Base-by-base conservation (phyloP, 1,140 invertebrate species). In the Ctenoplectra terminalis region DNA sequence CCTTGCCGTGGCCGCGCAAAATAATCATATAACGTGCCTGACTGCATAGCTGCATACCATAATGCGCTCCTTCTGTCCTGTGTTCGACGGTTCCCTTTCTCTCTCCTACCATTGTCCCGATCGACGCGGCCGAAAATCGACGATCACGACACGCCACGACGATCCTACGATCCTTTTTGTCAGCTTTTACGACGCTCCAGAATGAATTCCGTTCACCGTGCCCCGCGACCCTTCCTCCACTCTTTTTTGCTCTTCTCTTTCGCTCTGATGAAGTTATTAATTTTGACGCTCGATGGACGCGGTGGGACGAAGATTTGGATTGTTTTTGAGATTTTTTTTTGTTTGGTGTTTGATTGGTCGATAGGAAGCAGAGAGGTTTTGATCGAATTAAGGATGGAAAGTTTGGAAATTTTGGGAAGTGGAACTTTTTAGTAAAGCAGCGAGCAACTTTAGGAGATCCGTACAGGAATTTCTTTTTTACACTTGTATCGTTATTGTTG, bases 11-110 rank as follows among this genome's bases (percentile, higher is more conserved):
- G 85, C 61, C 82, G 80, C 83, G 88, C 86, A 79, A 91, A 92
- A 91, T 92, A 91, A 92, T 92, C 90, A 90, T 88, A 90, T 81
- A 89, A 86, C 87, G 87, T 88, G 87, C 87, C 81, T 69, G 87
- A 83, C 89, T 87, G 89, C 90, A 90, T 90, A 90, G 89, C 90
- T 90, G 90, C 89, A 91, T 91, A 90, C 89, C 87, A 89, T 90
- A 90, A 89, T 87, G 75, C 78, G 31, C 20, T 67, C 40, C 64
- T 67, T 67, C 76, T 81, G 79, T 78, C 84, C 73, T 77, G 66
- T 77, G 81, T 64, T 88, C 82, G 37, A 9, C 20, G 52, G 31
- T 17, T 6, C 26, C 29, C 54, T 60, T 37, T 70, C 67, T 71
- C 64, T 84, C 43, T 69, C 23, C 37, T 48, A 82, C 48, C 64